Evolutionary conservation across 2,113 vertebrate genomes (phyloP).

Genomic region (Arizona elegans): DNA sequence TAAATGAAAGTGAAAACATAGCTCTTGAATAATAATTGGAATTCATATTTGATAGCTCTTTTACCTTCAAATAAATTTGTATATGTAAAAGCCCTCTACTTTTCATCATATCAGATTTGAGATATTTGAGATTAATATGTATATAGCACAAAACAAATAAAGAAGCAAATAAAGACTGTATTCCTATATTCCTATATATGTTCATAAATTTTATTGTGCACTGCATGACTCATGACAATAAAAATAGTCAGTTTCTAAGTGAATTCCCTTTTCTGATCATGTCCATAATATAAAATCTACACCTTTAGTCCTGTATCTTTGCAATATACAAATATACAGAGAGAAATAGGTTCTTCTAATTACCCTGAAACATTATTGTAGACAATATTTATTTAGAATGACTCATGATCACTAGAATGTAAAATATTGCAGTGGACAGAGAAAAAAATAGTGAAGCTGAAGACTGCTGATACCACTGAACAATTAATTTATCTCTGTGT

Average conservation of each 20-base stretch:
- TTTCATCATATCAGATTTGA: background rate
- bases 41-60: background rate
- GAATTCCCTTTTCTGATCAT: background rate
- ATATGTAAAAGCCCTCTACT: background rate
- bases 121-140: background rate
- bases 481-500: background rate
- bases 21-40: background rate
- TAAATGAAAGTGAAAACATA: background rate
- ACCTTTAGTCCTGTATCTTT: background rate
- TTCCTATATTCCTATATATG: background rate
- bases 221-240: background rate
- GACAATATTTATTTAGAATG: background rate
- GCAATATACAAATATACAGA: background rate
- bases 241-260: background rate
- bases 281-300: background rate
- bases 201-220: background rate
- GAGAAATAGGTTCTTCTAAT: background rate
- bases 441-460: background rate
- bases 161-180: background rate
- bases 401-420: background rate
- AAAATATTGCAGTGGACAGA: background rate
- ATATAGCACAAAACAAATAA: background rate
- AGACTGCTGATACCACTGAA: background rate
- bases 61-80: background rate
- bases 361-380: background rate